Evolutionary conservation across 2,888 invertebrate species (phyloP).

Genomic region (Ornithoptera alexandrae): DNA sequence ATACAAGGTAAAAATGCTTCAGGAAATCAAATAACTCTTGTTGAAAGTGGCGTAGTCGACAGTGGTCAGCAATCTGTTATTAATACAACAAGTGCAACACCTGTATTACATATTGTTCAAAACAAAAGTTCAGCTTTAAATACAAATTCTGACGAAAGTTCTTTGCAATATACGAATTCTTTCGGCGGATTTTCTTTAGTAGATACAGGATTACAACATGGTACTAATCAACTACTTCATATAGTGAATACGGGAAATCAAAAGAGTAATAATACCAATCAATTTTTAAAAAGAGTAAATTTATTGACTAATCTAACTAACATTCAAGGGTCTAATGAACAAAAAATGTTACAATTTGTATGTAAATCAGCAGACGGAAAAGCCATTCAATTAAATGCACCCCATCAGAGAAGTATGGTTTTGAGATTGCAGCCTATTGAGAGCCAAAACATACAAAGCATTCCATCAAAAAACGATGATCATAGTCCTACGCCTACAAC

Average conservation of each 20-base stretch:
- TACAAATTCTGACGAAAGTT: slow-evolving; percentile 49
- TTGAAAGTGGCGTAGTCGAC: slow-evolving; percentile 67
- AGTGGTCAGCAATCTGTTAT: slow-evolving; percentile 66
- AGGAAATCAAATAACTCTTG: slow-evolving; percentile 64
- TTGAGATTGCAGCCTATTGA: slow-evolving; percentile 70
- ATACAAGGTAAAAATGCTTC: slow-evolving; percentile 69
- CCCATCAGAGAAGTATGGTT: slow-evolving; percentile 78
- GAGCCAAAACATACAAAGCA: slow-evolving; percentile 50
- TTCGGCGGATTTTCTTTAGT: slow-evolving; percentile 69
- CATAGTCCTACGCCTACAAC: slow-evolving; percentile 43
- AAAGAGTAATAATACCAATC: slow-evolving; percentile 59
- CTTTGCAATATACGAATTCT: slow-evolving; percentile 52
- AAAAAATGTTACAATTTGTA: slow-evolving; percentile 81
- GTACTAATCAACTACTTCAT: slow-evolving; percentile 72
- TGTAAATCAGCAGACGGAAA: slow-evolving; percentile 82
- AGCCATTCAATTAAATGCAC: slow-evolving; percentile 77
- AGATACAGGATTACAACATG: slow-evolving; percentile 67
- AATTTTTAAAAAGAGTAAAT: slow-evolving; percentile 73
- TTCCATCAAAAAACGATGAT: slow-evolving; percentile 54
- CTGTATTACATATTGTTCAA: slow-evolving; percentile 73
- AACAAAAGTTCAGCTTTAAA: slow-evolving; percentile 53
- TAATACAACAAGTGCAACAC: slow-evolving; percentile 59
- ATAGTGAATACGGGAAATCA: slow-evolving; percentile 72
- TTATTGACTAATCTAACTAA: slow-evolving; percentile 71
- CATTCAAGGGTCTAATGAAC: slow-evolving; percentile 71